Evolutionary conservation across 2,797 vertebrate species (phyloP), one percentile per base, ranked within the genome.

Genomic region (Crocidura indochinensis): DNA sequence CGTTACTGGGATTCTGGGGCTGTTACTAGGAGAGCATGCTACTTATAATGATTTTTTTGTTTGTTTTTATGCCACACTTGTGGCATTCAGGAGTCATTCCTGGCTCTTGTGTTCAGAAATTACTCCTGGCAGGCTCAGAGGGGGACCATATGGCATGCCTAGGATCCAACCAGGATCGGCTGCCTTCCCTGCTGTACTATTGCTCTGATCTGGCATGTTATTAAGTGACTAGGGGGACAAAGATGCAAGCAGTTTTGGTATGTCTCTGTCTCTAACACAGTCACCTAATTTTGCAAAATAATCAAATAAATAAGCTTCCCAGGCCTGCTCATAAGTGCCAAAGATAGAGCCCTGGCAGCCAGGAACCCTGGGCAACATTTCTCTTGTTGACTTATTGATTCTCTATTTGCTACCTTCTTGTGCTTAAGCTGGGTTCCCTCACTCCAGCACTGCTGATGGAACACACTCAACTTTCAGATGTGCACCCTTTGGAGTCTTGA

Each of bases 361-460:
- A 27, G 12, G 10, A 51, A 11, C 49, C 11, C 15, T 47, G 4
- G 8, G 26, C 5, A 12, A 24, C 20, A 0, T 56, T 72, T 24
- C 46, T 38, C 46, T 20, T 64, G 31, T 20, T 64, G 31, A 26
- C 8, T 0, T 15, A 3, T 29, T 17, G 29, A 38, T 3, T 68
- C 22, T 2, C 8, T 2, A 53, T 53, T 17, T 17, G 87, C 6
- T 1, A 1, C 47, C 0, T 6, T 14, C 44, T 14, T 24, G 31
- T 17, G n/a, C 3, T 22, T 2, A 15, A 0, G 0, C 72, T 53
- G 38, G 22, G 68, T 12, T 26, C 15, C 3, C n/a, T 22, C 12
- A 3, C 20, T 24, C 1, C 6, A 2, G 51, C 12, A 19, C 11
- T 79, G 31, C 22, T 74, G 29, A 9, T 3, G 12, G 1, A 64